phyloP scores from a whole-genome alignment of 1,140 invertebrate genomes.

The Drepana arcuata region DNA sequence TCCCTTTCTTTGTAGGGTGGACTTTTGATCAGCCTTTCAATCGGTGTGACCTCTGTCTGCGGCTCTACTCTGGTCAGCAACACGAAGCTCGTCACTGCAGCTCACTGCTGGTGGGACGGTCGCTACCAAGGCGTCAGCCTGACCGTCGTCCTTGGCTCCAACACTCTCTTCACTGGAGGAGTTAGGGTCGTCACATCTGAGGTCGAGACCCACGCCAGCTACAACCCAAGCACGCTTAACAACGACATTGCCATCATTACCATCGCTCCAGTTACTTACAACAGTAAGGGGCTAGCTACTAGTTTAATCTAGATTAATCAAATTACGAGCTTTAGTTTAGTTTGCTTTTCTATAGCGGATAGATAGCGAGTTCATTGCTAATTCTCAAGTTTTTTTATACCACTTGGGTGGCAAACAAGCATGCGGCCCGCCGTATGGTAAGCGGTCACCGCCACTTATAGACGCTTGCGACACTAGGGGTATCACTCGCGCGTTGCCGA shows the following conservation, averaged over 20 bases:
- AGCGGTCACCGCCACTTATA: too few relatives aligned
- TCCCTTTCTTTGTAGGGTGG: slow-evolving; percentile 36
- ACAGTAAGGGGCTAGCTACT: too few relatives aligned
- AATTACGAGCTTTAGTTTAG: too few relatives aligned
- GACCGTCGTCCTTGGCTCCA: slow-evolving; percentile 31
- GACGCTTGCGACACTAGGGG: too few relatives aligned
- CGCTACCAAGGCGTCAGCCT: slow-evolving; percentile 12
- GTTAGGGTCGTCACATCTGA: slow-evolving; percentile 18
- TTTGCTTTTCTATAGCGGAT: too few relatives aligned
- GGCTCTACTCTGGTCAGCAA: slow-evolving; percentile 26
- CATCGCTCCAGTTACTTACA: slow-evolving; percentile 17
- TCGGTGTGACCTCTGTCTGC: slow-evolving; percentile 25
- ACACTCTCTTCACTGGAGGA: slow-evolving; percentile 29
- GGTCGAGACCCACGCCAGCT: slow-evolving; percentile 23
- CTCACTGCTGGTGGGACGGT: slow-evolving; percentile 33
- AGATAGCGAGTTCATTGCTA: too few relatives aligned
- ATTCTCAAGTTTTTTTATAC: too few relatives aligned
- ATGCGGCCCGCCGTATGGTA: too few relatives aligned
- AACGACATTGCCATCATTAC: slow-evolving; percentile 33
- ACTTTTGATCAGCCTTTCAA: slow-evolving; percentile 24
- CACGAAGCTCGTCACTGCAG: slow-evolving; percentile 28
- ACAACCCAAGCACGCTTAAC: slow-evolving; percentile 13
- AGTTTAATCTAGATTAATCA: too few relatives aligned
- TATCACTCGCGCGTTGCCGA: too few relatives aligned
- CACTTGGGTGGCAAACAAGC: too few relatives aligned